Evolutionary conservation across 2,797 vertebrate genomes (phyloP).

Genomic region (Denticeps clupeoides): DNA sequence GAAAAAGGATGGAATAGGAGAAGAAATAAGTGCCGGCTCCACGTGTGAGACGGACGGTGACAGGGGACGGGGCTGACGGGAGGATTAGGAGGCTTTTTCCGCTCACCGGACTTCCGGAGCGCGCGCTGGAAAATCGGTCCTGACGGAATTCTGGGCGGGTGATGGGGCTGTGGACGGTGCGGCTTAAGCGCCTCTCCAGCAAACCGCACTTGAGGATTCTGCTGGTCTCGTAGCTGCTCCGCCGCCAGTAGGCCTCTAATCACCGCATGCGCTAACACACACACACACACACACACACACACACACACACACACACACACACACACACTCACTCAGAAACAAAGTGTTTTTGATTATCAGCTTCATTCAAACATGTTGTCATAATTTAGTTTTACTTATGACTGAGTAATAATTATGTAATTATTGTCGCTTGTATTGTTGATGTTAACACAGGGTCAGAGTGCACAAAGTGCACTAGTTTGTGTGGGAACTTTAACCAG

Average conservation of each 20-base stretch:
- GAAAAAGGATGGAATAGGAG: too few relatives aligned
- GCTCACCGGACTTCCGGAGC: slow-evolving; percentile 14
- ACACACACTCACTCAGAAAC: background rate
- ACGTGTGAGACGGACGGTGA: background rate
- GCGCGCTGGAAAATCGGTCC: slow-evolving; percentile 28
- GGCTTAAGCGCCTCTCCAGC: slow-evolving; percentile 19
- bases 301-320: background rate
- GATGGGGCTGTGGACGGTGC: slow-evolving; percentile 14
- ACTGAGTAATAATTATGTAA: too few relatives aligned
- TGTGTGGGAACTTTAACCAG: too few relatives aligned
- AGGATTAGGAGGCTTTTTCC: slow-evolving; percentile 24
- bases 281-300: too few relatives aligned
- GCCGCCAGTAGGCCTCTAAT: background rate
- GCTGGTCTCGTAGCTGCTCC: too few relatives aligned
- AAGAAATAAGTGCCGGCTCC: too few relatives aligned
- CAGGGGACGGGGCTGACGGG: slow-evolving; percentile 9
- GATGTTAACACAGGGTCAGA: too few relatives aligned
- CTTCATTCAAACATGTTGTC: too few relatives aligned
- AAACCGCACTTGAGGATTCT: slow-evolving; percentile 5
- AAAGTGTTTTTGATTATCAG: slow-evolving; percentile 23
- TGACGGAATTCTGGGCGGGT: slow-evolving; percentile 21
- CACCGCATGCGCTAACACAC: background rate
- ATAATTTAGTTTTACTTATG: too few relatives aligned
- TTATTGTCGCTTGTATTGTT: too few relatives aligned
- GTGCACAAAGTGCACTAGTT: too few relatives aligned